Evolutionary conservation across 2,797 vertebrate genomes (phyloP), one percentile per base, ranked within the genome.

Genomic region (Alectoris magna): DNA sequence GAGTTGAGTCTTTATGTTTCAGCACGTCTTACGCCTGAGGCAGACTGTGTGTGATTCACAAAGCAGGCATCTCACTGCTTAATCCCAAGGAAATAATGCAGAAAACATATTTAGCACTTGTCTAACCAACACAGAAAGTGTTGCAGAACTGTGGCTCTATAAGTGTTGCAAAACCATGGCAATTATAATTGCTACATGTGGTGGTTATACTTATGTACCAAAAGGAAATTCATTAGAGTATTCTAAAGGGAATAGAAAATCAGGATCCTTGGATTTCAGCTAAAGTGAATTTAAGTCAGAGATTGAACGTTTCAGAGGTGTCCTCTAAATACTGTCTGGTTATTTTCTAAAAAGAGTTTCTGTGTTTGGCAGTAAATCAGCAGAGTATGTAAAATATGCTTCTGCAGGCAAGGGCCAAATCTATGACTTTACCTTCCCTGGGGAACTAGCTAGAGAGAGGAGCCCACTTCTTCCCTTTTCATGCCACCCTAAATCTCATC

Each of bases 121-220:
- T 34, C 58, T 60, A 19, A 38, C 2, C 1, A 19, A 2, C 18
- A 0, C 14, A 51, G 67, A 21, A 51, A 21, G 6, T 18, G 31
- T 59, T 74, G 78, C 48, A 51, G 19, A 82, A 8, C 56, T n/a
- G 0, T 6, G n/a, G 49, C 63, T 23, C 12, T 48, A 6, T 23
- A 49, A 31, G 6, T 15, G 26, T 62, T 74, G 72, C 44, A 53
- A 26, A 83, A 7, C 53, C n/a, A 1, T 5, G n/a, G 46, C 68
- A 53, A 14, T 56, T 60, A 0, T 0, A 23, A 38, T 46, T 75
- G 29, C 11, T 68, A 9, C 0, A 4, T 23, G 13, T 14, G 10
- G 5, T 63, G 5, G 14, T 49, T 44, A 6, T 66, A 43, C 26
- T n/a, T 66, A 10, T 3, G 0, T 7, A 10, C 24, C 15, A 27